Evolutionary conservation across 2,797 vertebrate species (phyloP).

Genomic region (Myotis pilosus): DNA sequence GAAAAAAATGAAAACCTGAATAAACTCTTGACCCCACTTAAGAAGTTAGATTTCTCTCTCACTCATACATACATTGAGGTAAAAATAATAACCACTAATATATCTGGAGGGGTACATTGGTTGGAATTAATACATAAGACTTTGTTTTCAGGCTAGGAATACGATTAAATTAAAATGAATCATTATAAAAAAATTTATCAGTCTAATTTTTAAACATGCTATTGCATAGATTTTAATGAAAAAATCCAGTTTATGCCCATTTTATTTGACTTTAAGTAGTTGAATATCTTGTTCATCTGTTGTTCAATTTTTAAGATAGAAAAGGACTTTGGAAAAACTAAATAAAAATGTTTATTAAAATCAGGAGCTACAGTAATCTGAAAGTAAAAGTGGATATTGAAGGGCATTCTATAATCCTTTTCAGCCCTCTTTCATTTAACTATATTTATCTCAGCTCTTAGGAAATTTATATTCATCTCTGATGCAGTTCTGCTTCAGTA

Average conservation of each 20-base stretch:
- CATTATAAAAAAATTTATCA: conserved; percentile 26
- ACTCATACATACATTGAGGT: not conserved
- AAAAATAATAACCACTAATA: not conserved
- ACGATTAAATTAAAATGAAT: conserved; percentile 24
- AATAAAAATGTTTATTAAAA: conserved; percentile 56
- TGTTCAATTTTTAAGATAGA: conserved; percentile 53
- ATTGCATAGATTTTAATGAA: conserved; percentile 25
- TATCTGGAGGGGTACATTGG: not conserved
- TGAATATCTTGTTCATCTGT: conserved; percentile 34
- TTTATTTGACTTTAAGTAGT: conserved; percentile 43
- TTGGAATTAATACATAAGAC: not conserved
- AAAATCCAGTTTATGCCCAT: conserved; percentile 38
- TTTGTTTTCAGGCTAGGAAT: conserved; percentile 28
- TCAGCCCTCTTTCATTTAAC: conserved; percentile 62
- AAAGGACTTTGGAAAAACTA: conserved; percentile 59
- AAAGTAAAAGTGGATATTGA: conserved; percentile 50
- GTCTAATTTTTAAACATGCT: conserved; percentile 42
- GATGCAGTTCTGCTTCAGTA: conserved; percentile 65
- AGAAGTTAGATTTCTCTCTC: not conserved
- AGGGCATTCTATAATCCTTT: conserved; percentile 64
- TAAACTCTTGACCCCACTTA: conserved; percentile 8
- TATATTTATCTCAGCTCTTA: conserved; percentile 73
- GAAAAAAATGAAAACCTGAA: not conserved
- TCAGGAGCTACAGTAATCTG: conserved; percentile 66
- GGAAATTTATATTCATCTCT: conserved; percentile 74